A percentile compares a stretch with the other conserved stretches of the same genome.
Evolutionary conservation across 2,888 invertebrate species (phyloP).

Genomic region (Machimus atricapillus): DNA sequence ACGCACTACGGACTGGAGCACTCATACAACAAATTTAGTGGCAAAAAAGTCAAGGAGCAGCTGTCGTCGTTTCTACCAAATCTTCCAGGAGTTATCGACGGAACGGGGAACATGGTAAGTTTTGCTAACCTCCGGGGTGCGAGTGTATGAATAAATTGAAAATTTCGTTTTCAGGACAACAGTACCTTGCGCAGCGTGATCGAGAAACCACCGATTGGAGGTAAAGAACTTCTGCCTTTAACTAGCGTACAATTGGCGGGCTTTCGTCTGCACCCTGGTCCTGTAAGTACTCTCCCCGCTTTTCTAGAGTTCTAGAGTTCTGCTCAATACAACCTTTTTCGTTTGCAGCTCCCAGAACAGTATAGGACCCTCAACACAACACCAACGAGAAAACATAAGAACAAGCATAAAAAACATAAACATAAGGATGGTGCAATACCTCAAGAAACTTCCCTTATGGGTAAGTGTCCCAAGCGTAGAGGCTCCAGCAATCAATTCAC

Average conservation of each 20-base stretch:
- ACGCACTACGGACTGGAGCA: slow-evolving; percentile 95
- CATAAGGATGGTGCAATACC: slow-evolving; percentile 86
- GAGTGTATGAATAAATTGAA: neutral
- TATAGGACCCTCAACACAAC: slow-evolving; percentile 91
- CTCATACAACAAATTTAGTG: slow-evolving; percentile 97
- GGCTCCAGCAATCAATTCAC: neutral
- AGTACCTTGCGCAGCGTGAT: slow-evolving; percentile 93
- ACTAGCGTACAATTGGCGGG: slow-evolving; percentile 89
- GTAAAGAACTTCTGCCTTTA: slow-evolving; percentile 86
- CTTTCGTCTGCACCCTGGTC: slow-evolving; percentile 93
- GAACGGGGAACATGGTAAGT: slow-evolving; percentile 76
- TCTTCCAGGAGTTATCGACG: slow-evolving; percentile 93
- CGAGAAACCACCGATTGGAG: slow-evolving; percentile 93
- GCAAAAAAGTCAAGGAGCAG: slow-evolving; percentile 94
- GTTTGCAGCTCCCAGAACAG: slow-evolving; percentile 84
- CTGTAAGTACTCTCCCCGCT: slow-evolving; percentile 58
- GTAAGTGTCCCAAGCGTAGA: slow-evolving; percentile 57
- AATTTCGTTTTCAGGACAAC: slow-evolving; percentile 65
- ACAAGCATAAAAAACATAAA: slow-evolving; percentile 94
- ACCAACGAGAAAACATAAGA: slow-evolving; percentile 92
- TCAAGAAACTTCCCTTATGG: slow-evolving; percentile 78
- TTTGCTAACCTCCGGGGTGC: neutral
- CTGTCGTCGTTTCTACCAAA: slow-evolving; percentile 94
- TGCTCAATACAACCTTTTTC: neutral
- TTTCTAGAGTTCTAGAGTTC: neutral